Base-by-base conservation (phyloP, 2,113 vertebrate species). In the Phrynosoma platyrhinos region DNA sequence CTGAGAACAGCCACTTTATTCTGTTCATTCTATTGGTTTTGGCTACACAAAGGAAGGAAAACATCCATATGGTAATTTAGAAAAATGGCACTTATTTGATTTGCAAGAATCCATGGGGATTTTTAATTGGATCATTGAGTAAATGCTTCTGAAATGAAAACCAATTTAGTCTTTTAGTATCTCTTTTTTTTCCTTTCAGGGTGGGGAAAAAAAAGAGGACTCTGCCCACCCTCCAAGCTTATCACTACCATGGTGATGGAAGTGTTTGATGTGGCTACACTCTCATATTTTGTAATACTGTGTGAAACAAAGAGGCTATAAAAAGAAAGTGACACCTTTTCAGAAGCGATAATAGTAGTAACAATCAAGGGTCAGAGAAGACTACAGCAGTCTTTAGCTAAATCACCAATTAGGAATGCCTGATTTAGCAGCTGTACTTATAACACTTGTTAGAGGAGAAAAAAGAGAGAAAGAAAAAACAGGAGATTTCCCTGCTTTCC, bases 391-490 rank as follows among this genome's bases (percentile, higher is more conserved):
- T 89, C 80, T 83, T 88, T 80, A 90, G 42, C 72, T 90, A 82
- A 88, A 85, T 82, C 47, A 88, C 69, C 47, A 82, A 12, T 91
- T 92, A 86, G 84, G 23, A 86, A 78, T 47, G 72, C 81, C 91
- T 90, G 79, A 66, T 85, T 87, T 87, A 80, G 82, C 58, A 76
- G 66, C 69, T 68, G 69, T 79, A 75, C 62, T 71, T 71, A 71
- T 30, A 53, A 68, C 27, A 75, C 76, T 55, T 81, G 55, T 75
- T 87, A 64, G 32, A 40, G 13, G 74, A 58, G 23, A 75, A n/a
- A 42, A 55, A 4, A 32, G 55, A 5, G 12, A 47, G 40, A 58
- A 42, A 7, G 25, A 68, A 2, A 13, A n/a, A 58, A n/a, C 32
- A 36, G 5, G 7, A 36, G n/a, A 16, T 62, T 58, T 30, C 1